Base-by-base conservation (phyloP, 2,888 invertebrate genomes). In the Trissolcus japonicus region DNA sequence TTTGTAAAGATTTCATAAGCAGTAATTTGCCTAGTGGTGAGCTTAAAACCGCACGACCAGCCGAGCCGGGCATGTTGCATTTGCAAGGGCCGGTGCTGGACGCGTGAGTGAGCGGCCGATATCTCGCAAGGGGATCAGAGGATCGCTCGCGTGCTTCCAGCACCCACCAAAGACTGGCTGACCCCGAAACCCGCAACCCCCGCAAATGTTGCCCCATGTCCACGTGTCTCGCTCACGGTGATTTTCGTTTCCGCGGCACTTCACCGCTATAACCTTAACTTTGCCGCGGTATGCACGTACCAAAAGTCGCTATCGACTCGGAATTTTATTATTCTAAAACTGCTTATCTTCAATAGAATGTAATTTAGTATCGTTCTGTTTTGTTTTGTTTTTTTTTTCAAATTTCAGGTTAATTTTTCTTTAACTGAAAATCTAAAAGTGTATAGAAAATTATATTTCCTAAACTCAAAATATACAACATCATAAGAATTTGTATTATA, bases 111-210 rank as follows among this genome's bases (percentile, higher is more conserved):
- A 87, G 86, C 85, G 87, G 84, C 87, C 86, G 87, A 87, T 88
- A 89, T 88, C 88, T 88, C 85, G 83, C 83, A 85, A 87, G 88
- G 88, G 88, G 88, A 89, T 89, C 88, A 86, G 88, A 87, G 87
- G 87, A 88, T 88, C 87, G 88, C 83, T 88, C 87, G 88, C 88
- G 88, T 88, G 88, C 88, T 88, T 86, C 86, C 82, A 86, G 82
- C 85, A 82, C 84, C 85, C 85, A 83, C 86, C 85, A 82, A 82
- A 84, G 77, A 81, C 83, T 81, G 80, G 81, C 85, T 80, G 82
- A 83, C 86, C 84, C 84, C 84, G 80, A 77, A 75, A 80, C 82
- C 79, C 76, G 84, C 83, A 80, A 83, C 82, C 73, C 83, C 84
- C 83, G 82, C 83, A 75, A 80, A 81, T 80, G 72, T 76, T 81